Evolutionary conservation across 1,140 invertebrate species (phyloP).

Genomic region (Aphis gossypii): DNA sequence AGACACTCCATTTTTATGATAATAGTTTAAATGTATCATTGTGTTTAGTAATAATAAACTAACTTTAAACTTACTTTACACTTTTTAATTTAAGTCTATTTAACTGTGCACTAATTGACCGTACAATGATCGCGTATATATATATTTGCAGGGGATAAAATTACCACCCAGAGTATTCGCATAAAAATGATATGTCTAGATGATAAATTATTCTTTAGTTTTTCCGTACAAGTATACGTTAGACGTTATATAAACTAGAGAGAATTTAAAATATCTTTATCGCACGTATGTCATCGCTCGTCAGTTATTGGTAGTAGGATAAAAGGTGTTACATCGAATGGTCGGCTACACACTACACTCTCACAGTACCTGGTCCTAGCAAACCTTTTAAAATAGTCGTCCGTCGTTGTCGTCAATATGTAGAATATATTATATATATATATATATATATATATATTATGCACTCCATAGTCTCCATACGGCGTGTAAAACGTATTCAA

Average conservation of each 20-base stretch:
- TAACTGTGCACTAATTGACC: neutral
- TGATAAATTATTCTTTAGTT: neutral
- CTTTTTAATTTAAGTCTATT: neutral
- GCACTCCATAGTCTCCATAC: no score
- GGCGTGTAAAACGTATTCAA: neutral
- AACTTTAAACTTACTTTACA: neutral
- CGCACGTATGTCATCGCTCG: neutral
- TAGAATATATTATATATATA: neutral
- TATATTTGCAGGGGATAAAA: neutral
- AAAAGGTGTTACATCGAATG: neutral
- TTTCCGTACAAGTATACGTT: neutral
- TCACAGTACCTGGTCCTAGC: neutral
- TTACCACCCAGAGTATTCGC: neutral
- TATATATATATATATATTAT: neutral
- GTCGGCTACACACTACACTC: neutral
- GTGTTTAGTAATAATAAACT: neutral
- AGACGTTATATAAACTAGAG: neutral
- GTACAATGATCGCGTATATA: neutral
- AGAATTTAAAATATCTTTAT: conserved; percentile 12
- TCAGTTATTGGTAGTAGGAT: neutral
- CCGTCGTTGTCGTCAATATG: neutral
- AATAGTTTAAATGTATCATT: neutral
- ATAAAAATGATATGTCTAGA: neutral
- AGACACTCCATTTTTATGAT: no score
- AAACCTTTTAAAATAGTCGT: neutral